Conservation (phyloP, 2,888 invertebrate genomes). For the Acleris holmiana region DNA sequence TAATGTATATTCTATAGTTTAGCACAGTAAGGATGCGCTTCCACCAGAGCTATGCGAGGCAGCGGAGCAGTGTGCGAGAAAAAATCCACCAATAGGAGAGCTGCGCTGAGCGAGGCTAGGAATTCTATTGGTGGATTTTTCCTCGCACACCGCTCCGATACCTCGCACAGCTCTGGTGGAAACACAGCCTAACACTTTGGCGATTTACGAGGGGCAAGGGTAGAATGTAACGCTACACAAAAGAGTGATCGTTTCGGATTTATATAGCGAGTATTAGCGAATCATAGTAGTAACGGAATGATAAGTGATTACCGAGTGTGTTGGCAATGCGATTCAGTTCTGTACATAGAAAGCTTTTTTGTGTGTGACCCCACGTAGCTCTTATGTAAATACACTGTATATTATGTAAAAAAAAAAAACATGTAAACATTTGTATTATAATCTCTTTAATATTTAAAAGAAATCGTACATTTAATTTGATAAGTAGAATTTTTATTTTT, state of each 20-base stretch:
- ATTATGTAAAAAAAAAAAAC: conserved; percentile 63
- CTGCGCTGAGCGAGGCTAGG: no score
- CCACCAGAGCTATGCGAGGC: no score
- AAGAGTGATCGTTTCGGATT: conserved; percentile 17
- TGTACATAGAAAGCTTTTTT: conserved; percentile 57
- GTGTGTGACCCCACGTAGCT: conserved; percentile 44
- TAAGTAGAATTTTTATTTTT: conserved; percentile 57
- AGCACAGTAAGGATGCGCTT: no score
- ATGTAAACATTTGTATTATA: conserved; percentile 65
- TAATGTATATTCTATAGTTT: no score
- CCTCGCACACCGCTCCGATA: no score
- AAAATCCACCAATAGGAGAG: no score
- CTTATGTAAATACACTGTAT: conserved; percentile 65
- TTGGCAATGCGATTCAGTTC: conserved; percentile 41
- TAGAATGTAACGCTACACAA: not conserved
- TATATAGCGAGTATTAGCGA: conserved; percentile 1
- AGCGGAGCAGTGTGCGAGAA: no score
- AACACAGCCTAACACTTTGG: no score
- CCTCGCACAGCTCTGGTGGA: no score
- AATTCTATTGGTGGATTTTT: no score
- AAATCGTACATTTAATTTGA: conserved; percentile 52
- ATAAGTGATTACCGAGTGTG: conserved; percentile 39
- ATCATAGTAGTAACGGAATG: conserved; percentile 37
- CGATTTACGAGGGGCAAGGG: not conserved
- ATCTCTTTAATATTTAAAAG: conserved; percentile 58